Conservation (phyloP, 2,888 invertebrate species). For the Cremastinae sp. region DNA sequence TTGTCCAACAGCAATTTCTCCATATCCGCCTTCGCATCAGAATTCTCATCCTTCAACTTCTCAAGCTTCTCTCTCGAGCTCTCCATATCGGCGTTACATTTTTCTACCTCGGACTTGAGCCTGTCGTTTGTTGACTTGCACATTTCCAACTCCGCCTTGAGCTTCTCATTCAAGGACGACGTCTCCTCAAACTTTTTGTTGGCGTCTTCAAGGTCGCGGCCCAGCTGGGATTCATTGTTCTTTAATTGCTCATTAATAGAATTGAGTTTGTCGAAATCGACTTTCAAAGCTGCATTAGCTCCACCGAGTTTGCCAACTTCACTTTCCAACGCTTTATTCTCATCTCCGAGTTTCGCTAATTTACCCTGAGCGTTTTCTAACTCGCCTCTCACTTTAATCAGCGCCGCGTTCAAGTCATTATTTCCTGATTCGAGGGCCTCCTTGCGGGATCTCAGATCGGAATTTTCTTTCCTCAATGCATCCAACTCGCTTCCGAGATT, state of each 20-base stretch:
- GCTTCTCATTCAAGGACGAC: conserved; percentile 47
- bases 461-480: conserved; percentile 36
- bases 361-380: conserved; percentile 39
- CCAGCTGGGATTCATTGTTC: conserved; percentile 18
- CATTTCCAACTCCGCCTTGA: conserved; percentile 52
- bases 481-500: conserved; percentile 50
- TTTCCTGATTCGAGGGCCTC: conserved; percentile 48
- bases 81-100: conserved; percentile 41
- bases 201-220: conserved; percentile 44
- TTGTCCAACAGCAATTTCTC: conserved; percentile 54
- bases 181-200: conserved; percentile 50
- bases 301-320: conserved; percentile 54
- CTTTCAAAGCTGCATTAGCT: conserved; percentile 51
- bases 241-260: conserved; percentile 43
- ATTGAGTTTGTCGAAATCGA: conserved; percentile 51
- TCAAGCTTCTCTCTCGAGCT: conserved; percentile 37
- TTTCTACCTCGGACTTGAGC: conserved; percentile 56
- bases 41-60: conserved; percentile 51
- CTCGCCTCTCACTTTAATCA: conserved; percentile 32
- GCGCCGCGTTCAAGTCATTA: conserved; percentile 48
- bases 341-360: conserved; percentile 42
- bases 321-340: conserved; percentile 35
- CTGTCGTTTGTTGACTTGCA: conserved; percentile 44
- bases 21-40: conserved; percentile 45
- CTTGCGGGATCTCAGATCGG: conserved; percentile 34